Percentiles rank a stretch among this genome's conserved stretches.
Evolutionary conservation across 2,113 vertebrate genomes (phyloP).

Genomic region (Vidua macroura): DNA sequence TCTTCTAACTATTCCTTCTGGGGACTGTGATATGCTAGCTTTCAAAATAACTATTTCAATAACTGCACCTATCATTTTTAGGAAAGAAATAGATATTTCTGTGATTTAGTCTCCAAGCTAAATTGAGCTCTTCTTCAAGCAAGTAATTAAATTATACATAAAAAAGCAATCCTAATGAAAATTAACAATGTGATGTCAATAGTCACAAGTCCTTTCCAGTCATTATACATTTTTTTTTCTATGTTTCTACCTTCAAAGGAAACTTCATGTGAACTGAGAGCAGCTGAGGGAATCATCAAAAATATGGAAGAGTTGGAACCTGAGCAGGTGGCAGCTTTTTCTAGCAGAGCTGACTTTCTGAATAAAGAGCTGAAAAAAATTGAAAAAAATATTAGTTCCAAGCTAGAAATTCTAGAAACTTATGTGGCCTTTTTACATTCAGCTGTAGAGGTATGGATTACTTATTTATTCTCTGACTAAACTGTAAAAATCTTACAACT

Average conservation of each 20-base stretch:
- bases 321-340: slow-evolving; percentile 61
- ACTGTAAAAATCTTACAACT: neutral
- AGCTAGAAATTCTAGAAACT: slow-evolving; percentile 73
- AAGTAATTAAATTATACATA: neutral
- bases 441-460: slow-evolving; percentile 77
- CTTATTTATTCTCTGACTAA: neutral
- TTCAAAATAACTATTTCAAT: neutral
- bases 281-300: slow-evolving; percentile 72
- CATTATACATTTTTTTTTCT: neutral
- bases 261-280: slow-evolving; percentile 68
- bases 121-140: neutral
- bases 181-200: neutral
- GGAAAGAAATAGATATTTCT: neutral
- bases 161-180: neutral
- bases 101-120: neutral
- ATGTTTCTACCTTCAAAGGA: slow-evolving; percentile 68
- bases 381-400: slow-evolving; percentile 68
- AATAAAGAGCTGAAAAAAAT: slow-evolving; percentile 76
- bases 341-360: slow-evolving; percentile 64
- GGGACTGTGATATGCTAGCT: neutral
- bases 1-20: neutral
- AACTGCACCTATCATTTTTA: neutral
- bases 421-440: slow-evolving; percentile 79
- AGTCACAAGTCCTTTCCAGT: neutral
- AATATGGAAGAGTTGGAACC: slow-evolving; percentile 70